Base-by-base conservation (phyloP, 2,888 invertebrate genomes). In the Sinelater perroti region DNA sequence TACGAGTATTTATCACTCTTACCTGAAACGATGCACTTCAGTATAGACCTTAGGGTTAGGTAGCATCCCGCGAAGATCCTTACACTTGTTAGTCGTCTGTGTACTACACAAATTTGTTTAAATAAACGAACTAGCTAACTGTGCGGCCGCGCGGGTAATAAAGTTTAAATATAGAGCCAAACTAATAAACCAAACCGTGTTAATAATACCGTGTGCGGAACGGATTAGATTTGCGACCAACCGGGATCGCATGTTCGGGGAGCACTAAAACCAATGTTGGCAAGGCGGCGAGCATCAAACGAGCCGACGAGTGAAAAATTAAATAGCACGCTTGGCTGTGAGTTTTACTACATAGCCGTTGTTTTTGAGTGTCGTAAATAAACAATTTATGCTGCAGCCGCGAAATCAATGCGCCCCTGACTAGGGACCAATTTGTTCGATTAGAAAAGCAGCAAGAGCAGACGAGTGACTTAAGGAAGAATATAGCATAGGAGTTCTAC, bases 331-430 rank as follows among this genome's bases (percentile, higher is more conserved):
- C 56, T 58, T 63, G 52, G 54, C 38, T 59, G 61, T 60, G 46
- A 56, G 49, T 61, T 59, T 59, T 55, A 56, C 58, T 38, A 56
- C 52, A 56, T 20, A 45, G 52, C 49, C 33, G 55, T 57, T 62
- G 54, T 62, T 57, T 61, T 60, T 46, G 49, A 45, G 17, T 44
- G 44, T 58, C 57, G 55, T 62, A 62, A 62, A 62, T 62, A 60
- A 60, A 57, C 54, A 51, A 30, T 62, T 60, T 53, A 54, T 49
- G 51, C 44, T 31, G 55, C 55, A 51, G 47, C 51, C 56, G 35
- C 56, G 52, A 60, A 60, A 60, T 56, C 51, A 44, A 49, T 55
- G 47, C 42, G 21, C 36, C 20, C 49, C 26, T 50, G 42, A n/a
- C n/a, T n/a, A n/a, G n/a, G n/a, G n/a, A n/a, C n/a, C n/a, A n/a